A percentile compares a stretch with the other conserved stretches of the same genome.
These are phyloP conservation scores for Oscheius sp. DNA, from an alignment of 2,888 invertebrate species.

Conservation along the genomic window DNA sequence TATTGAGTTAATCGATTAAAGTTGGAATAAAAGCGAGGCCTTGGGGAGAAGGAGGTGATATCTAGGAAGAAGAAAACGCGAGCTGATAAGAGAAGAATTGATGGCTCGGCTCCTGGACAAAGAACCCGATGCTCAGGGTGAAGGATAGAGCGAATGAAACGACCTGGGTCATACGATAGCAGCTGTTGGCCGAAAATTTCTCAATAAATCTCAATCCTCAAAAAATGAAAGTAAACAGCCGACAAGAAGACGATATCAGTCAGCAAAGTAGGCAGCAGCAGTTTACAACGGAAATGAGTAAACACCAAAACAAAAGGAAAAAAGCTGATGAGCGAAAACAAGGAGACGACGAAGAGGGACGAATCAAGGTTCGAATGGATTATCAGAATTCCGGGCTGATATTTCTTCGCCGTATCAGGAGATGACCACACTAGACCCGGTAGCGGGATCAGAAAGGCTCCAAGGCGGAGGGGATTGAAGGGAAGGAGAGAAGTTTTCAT, in stretches of 20 bases:
- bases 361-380: neutral
- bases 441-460: neutral
- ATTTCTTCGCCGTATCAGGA: neutral
- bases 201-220: no score
- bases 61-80: neutral
- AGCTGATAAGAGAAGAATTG: neutral
- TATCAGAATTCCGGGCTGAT: slow-evolving; percentile 14
- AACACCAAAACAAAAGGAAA: slow-evolving; percentile 4
- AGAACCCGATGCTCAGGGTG: neutral
- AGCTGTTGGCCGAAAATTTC: no score
- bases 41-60: neutral
- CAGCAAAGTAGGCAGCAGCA: neutral
- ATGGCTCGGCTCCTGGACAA: neutral
- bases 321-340: neutral
- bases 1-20: neutral
- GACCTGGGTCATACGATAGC: neutral
- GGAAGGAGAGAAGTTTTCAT: no score
- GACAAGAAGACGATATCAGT: neutral
- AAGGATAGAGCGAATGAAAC: neutral
- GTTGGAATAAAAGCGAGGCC: neutral
- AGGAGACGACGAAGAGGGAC: neutral
- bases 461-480: no score
- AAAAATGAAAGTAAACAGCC: no score
- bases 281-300: slow-evolving; percentile 17
- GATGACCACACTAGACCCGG: neutral